Evolutionary conservation across 2,797 vertebrate species (phyloP).

Genomic region (Rachycentron canadum): DNA sequence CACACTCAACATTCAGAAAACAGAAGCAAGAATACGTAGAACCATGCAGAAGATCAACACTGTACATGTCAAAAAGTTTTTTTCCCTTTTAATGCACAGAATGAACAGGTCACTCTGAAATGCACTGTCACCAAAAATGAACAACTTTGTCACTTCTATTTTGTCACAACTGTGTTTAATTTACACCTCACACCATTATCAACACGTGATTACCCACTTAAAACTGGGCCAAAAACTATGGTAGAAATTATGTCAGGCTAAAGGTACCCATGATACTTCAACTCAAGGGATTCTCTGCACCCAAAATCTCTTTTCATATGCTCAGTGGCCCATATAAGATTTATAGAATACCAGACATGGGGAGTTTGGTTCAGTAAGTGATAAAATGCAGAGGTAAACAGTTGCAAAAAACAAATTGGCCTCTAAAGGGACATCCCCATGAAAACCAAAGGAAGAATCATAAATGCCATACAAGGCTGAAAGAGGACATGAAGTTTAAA

Average conservation of each 20-base stretch:
- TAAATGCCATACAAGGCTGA: constrained; percentile 57
- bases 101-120: constrained; percentile 15
- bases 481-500: constrained; percentile 17
- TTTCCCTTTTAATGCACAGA: not conserved
- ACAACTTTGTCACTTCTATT: not conserved
- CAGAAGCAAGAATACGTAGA: constrained; percentile 2
- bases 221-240: constrained; percentile 59
- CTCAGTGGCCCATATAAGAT: constrained; percentile 57
- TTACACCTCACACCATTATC: constrained; percentile 13
- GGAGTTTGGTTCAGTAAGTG: not conserved
- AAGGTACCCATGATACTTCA: constrained; percentile 51
- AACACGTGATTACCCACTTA: not conserved
- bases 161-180: not conserved
- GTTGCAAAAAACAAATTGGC: constrained; percentile 13
- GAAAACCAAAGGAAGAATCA: constrained; percentile 39
- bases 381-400: constrained; percentile 22
- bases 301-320: constrained; percentile 52
- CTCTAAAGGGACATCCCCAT: constrained; percentile 50
- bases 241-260: constrained; percentile 66
- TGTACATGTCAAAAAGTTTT: not conserved
- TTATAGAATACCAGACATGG: not conserved
- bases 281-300: constrained; percentile 67
- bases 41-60: not conserved
- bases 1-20: constrained; percentile 22
- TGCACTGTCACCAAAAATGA: constrained; percentile 1